These are phyloP conservation scores for Synaphobranchus kaupii DNA, from an alignment of 2,797 vertebrate genomes.

Conservation along the genomic window DNA sequence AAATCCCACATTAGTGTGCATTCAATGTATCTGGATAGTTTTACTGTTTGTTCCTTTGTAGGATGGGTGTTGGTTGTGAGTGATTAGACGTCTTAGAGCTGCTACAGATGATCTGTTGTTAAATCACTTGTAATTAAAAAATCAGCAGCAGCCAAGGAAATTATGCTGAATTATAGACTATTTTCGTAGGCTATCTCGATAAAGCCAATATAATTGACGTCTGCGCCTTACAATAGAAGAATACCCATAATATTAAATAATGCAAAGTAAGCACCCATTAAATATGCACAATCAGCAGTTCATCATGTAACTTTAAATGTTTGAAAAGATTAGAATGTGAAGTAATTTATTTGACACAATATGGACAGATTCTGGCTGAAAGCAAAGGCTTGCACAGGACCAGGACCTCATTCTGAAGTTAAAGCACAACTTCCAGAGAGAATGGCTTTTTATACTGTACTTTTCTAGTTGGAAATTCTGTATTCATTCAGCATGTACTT, in stretches of 20 bases:
- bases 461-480: background rate
- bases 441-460: background rate
- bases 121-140: no score
- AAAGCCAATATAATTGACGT: background rate
- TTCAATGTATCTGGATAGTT: no score
- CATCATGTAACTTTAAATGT: background rate
- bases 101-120: no score
- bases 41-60: no score
- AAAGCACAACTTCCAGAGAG: background rate
- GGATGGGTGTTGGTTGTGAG: no score
- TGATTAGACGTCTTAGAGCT: no score
- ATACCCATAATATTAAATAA: background rate
- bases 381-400: background rate
- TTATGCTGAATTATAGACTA: no score
- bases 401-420: background rate
- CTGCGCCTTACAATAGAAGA: background rate
- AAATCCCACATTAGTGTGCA: no score
- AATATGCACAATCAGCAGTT: background rate
- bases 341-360: background rate
- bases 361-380: background rate
- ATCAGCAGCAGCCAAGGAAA: no score
- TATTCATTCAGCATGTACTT: background rate
- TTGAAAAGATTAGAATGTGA: background rate
- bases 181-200: no score
- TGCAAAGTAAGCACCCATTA: background rate